Percentiles rank a stretch among this genome's conserved stretches.
These are phyloP conservation scores for Luperina nickerlii DNA, from an alignment of 2,888 invertebrate species.

Conservation along the genomic window DNA sequence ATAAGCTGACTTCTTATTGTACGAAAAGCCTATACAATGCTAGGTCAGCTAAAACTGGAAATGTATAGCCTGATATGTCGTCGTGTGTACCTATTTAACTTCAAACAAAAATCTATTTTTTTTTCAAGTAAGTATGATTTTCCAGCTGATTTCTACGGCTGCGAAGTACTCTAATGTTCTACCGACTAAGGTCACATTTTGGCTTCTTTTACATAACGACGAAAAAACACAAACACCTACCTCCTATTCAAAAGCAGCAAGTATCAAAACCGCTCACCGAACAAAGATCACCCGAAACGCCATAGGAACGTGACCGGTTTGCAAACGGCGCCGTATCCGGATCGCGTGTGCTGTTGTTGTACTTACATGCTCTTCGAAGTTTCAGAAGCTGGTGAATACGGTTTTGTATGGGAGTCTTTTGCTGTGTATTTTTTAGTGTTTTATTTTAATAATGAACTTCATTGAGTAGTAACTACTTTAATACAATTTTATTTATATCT, in stretches of 20 bases:
- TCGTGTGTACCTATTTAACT: no score
- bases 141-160: background rate
- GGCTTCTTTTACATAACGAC: background rate
- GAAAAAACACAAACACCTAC: background rate
- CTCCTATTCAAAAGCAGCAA: slow-evolving; percentile 31
- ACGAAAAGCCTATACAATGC: no score
- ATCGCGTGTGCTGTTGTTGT: slow-evolving; percentile 68
- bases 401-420: slow-evolving; percentile 7
- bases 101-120: no score
- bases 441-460: background rate
- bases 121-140: no score
- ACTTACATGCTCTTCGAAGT: slow-evolving; percentile 36
- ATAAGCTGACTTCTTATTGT: no score
- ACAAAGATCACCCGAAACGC: slow-evolving; percentile 59
- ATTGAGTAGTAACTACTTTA: background rate
- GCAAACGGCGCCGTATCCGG: slow-evolving; percentile 64
- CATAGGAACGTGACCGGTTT: slow-evolving; percentile 68
- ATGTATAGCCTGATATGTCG: no score
- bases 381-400: slow-evolving; percentile 36
- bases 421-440: background rate
- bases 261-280: slow-evolving; percentile 57
- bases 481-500: background rate
- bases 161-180: background rate
- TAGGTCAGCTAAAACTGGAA: no score
- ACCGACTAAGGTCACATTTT: background rate